Base-by-base conservation (phyloP, 2,797 vertebrate genomes). In the Sebastes hopkinsi region DNA sequence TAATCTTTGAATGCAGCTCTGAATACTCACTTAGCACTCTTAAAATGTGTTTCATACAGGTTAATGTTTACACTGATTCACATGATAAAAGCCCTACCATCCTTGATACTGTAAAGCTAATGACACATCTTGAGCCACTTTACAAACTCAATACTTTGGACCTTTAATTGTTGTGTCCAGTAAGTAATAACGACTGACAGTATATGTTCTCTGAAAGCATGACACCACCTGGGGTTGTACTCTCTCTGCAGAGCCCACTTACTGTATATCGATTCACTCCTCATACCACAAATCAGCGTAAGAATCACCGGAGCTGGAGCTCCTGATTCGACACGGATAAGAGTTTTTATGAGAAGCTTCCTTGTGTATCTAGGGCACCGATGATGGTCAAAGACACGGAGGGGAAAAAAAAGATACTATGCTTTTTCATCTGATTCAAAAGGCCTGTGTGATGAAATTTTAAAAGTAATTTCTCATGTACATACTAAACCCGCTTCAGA, bases 391-490 rank as follows among this genome's bases (percentile, higher is more conserved):
- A 81, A 84, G 67, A 23, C 79, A 25, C 67, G 54, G 12, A 27
- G 36, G 36, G 62, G 69, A 34, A 42, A 72, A 56, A 56, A 56
- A 76, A 62, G 22, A 72, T n/a, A 81, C 71, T 62, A 83, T 84
- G 80, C 90, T 42, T 89, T 94, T 94, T 92, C 88, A 92, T 92
- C 84, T 90, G 76, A 87, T 85, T 92, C 88, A 90, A 93, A 95
- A 89, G 89, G 82, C 84, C 77, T 68, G 77, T 54, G 82, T 74
- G 72, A 92, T 91, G 81, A 93, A 91, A 90, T 76, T 88, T 90
- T 84, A 71, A 92, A 88, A 85, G 64, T 86, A 30, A 90, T 92
- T 91, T 85, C 74, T 85, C 77, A 90, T 91, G 81, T 89, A 81
- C 87, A 92, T 90, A 91, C 90, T 89, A 91, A 92, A 91, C 88